Percentiles rank a stretch among this genome's conserved stretches.
These are phyloP conservation scores for Acleris sparsana DNA, from an alignment of 2,888 invertebrate species.

Conservation along the genomic window DNA sequence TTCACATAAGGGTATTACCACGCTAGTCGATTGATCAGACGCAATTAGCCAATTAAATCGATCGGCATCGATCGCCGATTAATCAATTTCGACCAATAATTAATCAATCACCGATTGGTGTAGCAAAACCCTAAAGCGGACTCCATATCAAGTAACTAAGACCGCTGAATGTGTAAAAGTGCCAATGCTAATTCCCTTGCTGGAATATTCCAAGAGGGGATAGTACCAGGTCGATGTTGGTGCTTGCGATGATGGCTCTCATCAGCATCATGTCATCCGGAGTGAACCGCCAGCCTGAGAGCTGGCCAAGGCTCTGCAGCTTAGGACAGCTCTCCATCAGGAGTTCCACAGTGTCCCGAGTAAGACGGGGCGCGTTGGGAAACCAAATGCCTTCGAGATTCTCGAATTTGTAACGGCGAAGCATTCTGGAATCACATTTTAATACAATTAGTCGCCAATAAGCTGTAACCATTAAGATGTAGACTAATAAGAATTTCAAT, in stretches of 20 bases:
- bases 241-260: slow-evolving; percentile 85
- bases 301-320: slow-evolving; percentile 85
- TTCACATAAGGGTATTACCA: too few species aligned
- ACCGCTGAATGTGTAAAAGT: too few species aligned
- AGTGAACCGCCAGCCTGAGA: slow-evolving; percentile 87
- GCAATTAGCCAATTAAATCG: too few species aligned
- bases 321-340: slow-evolving; percentile 87
- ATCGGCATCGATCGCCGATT: too few species aligned
- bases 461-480: too few species aligned
- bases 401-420: slow-evolving; percentile 85
- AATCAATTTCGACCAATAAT: too few species aligned
- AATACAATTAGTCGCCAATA: neutral
- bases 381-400: slow-evolving; percentile 87
- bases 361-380: slow-evolving; percentile 86
- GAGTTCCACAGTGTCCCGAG: slow-evolving; percentile 85
- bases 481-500: too few species aligned
- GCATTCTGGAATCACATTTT: slow-evolving; percentile 76
- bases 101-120: too few species aligned
- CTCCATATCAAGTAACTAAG: too few species aligned
- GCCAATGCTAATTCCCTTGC: slow-evolving; percentile 55
- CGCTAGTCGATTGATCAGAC: too few species aligned
- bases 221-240: slow-evolving; percentile 86
- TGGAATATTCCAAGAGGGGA: slow-evolving; percentile 84
- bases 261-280: slow-evolving; percentile 87
- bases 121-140: too few species aligned